Evolutionary conservation across 2,888 invertebrate genomes (phyloP), one percentile per base, ranked within the genome.

Genomic region (Chaitophorus viminalis): DNA sequence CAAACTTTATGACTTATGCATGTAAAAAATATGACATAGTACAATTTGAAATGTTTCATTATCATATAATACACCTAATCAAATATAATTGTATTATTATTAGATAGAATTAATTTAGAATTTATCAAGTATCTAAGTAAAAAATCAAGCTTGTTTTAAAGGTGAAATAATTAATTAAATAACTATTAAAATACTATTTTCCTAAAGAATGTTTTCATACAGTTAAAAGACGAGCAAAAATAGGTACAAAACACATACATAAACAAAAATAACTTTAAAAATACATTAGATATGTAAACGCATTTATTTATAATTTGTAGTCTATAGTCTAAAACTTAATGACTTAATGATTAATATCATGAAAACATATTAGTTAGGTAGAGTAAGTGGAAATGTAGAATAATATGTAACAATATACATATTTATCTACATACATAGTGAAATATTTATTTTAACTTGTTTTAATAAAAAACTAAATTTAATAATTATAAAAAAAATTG

Each of bases 91-190:
- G 18, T 33, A 72, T 33, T 72, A 25, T 36, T 0, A 8, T 25
- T n/a, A 70, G 31, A 29, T 31, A 70, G 0, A 25, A 74, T 11
- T 36, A 74, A 74, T 36, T 1, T 39, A 25, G 25, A 39, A 36
- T 74, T 36, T 36, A 36, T 21, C 0, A 39, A 36, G 8, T 36
- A 14, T 14, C 14, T 46, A 36, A 25, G 21, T 9, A 3, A 74
- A 74, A 74, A 9, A 36, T 4, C 39, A 74, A 21, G 39, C 18
- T 39, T 74, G 39, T 74, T 72, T 33, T 72, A 72, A 72, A 36
- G 36, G 21, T 74, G 31, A 74, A 74, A 74, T 72, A 74, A 74
- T 21, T 70, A 21, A 72, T 72, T 72, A 72, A 36, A 36, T 36
- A 72, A 36, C 70, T 31, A 70, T 70, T 70, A 70, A 70, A 70